Evolutionary conservation across 1,140 invertebrate genomes (phyloP), one percentile per base, ranked within the genome.

Genomic region (Nymphalis io): DNA sequence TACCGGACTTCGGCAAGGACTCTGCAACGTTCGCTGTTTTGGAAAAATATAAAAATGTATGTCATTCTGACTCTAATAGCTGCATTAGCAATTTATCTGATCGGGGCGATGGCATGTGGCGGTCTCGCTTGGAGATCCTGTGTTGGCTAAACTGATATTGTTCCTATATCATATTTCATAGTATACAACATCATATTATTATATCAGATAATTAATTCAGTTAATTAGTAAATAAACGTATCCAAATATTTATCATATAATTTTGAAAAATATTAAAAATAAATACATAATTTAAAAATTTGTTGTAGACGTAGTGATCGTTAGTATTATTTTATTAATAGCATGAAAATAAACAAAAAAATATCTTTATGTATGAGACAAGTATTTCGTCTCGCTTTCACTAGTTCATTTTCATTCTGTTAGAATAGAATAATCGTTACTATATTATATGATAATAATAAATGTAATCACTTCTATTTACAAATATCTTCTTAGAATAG

Each of bases 21-120:
- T 73, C 88, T 99, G 16, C 96, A 97, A 51, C 93, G 97, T 21
- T 95, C 96, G 18, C 93, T 98, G 85, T 98, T 97, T 90, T 98
- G 97, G 97, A 98, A 98, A 89, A 98, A 98, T 87, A 94, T 98
- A 2, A 98, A 98, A 87, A 93, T 98, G 79, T 98, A 98, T 75
- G 93, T 98, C 2, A 95, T 98, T 66, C 93, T 97, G 79, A 94
- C 92, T 21, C 75, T 93, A 46, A 93, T 97, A 60, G 90, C 95
- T 68, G 92, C 95, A 66, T 94, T 98, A 63, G 93, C 96, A 4
- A 85, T 98, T n/a, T 98, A 98, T 85, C 93, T 98, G 62, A 96
- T 98, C 61, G 94, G 97, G 2, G 96, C 96, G 8, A 96, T 98
- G 91, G 94, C 95, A 6, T 98, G 97, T 83, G 97, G 97, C 55